phyloP scores from a whole-genome alignment of 2,797 vertebrate genomes.

The Scarus forsteni region DNA sequence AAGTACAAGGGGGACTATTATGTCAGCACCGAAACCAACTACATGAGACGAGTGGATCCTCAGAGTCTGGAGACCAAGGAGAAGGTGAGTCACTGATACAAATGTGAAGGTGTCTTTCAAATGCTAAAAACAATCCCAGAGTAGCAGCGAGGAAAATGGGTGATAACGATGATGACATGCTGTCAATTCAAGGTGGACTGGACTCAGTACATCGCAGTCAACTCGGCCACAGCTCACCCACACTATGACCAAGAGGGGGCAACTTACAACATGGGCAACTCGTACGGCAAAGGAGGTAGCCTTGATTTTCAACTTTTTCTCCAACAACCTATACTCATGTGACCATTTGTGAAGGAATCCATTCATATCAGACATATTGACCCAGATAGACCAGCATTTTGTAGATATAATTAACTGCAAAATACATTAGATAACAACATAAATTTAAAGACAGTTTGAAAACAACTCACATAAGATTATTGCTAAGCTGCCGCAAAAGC shows the following conservation, averaged over 20 bases:
- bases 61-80: constrained; percentile 90
- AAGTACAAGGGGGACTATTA: constrained; percentile 94
- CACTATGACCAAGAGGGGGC: constrained; percentile 92
- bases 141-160: background rate
- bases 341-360: no score
- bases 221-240: constrained; percentile 93
- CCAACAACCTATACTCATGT: background rate
- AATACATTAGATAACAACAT: no score
- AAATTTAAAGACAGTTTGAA: no score
- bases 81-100: constrained; percentile 83
- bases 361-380: no score
- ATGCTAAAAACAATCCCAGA: background rate
- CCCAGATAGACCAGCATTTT: no score
- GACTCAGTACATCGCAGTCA: constrained; percentile 91
- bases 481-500: no score
- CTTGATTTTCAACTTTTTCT: background rate
- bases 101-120: constrained; percentile 1
- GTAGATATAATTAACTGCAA: no score
- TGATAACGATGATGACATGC: background rate
- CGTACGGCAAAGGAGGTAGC: constrained; percentile 86
- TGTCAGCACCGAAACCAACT: constrained; percentile 90
- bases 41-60: constrained; percentile 90
- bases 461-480: no score
- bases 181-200: constrained; percentile 89
- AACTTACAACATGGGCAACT: constrained; percentile 95